Base-by-base conservation (phyloP, 1,140 invertebrate species). In the Bradynema listronoti region DNA sequence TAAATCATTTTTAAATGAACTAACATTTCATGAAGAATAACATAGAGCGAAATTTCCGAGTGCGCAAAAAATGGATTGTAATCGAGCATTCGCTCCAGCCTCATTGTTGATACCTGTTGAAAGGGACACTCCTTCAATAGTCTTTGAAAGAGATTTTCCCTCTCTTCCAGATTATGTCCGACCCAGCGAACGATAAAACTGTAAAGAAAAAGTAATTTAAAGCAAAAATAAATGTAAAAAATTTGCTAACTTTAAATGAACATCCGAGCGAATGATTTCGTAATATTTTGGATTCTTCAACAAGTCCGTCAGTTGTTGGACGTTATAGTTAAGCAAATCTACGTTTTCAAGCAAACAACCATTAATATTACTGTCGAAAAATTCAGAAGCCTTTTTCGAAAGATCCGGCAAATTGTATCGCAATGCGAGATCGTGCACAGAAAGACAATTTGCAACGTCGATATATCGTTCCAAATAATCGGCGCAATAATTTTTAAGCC, bases 401-500 rank as follows among this genome's bases (percentile, higher is more conserved):
- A 85, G 63, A 19, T 66, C 69, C 19, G 79, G 75, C 43, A 84
- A 70, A 56, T 80, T 80, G 71, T 81, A 84, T 69, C 82, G 83
- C 32, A 81, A 78, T 5, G 82, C 82, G 54, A 85, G 69, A 50
- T 82, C 80, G 66, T 80, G 83, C 4, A 83, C 80, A 54, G 79
- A 75, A 47, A 86, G 73, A 75, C 85, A 85, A 77, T 86, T 86
- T 27, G 82, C 80, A 19, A 82, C 73, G 74, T 84, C 83, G 42
- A 86, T 69, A 75, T 84, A 84, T 33, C 82, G 79, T 51, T 85
- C 81, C 55, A 86, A 75, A 64, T 83, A 85, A 61, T 85, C 84
- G 56, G 83, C 83, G 80, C 85, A 86, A 64, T 85, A 83, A 58
- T 81, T 80, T 69, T 85, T 84, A 50, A 86, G 71, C 66, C 83